Base-by-base conservation (phyloP, 2,888 invertebrate genomes). In the Keiferia lycopersicella region DNA sequence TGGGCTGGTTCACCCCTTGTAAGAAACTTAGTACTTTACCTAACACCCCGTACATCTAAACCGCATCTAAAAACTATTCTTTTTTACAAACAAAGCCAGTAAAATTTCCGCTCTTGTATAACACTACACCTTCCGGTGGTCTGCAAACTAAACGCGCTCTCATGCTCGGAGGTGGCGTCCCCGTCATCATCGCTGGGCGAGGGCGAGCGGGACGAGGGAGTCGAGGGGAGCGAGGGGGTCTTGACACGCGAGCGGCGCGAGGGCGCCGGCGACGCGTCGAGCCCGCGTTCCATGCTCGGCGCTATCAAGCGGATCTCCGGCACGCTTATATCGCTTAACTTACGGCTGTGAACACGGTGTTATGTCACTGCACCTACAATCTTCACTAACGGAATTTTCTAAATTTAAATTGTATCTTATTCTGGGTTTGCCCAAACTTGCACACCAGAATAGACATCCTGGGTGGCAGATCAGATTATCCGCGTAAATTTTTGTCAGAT, bases 271-370 rank as follows among this genome's bases (percentile, higher is more conserved):
- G 92, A 83, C 76, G 84, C 86, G 88, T 96, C 95, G 90, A 96
- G 93, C 78, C 96, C 95, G 79, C 95, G 93, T 92, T 96, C 96
- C 93, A 95, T 92, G 87, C 96, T 96, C 77, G 96, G 95, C 83
- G 96, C 95, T 93, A 96, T 92, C 80, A 96, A 95, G 81, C 96
- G 95, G 82, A 96, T 96, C 93, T 95, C 95, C 72, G 96, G 96
- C 74, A 96, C 94, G 88, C 94, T 93, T 93, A 95, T 93, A 85
- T 94, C 93, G 93, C 94, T 94, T 93, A 93, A 93, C 92, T 94
- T 94, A 92, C 93, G 94, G 92, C 94, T 94, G 92, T 76, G 85
- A 85, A 87, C 71, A 83, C 75, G 79, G 73, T 75, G 71, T 57
- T 66, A 66, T 63, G 51, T 67, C 62, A 53, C 56, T 53, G 8